phyloP scores from a whole-genome alignment of 1,140 invertebrate genomes.

The Archivesica marissinica region DNA sequence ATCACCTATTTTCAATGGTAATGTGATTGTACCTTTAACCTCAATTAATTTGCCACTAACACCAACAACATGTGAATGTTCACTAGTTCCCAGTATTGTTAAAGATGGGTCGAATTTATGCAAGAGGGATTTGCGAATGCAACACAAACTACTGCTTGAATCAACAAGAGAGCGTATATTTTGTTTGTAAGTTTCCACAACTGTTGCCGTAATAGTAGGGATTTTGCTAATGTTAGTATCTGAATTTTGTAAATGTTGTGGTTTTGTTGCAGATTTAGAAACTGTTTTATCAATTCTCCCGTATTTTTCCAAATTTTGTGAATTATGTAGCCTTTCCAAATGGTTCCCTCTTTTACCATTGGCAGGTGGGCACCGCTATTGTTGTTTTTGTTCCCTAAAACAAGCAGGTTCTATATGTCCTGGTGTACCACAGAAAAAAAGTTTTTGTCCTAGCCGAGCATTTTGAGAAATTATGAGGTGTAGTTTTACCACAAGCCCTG shows the following conservation, averaged over 20 bases:
- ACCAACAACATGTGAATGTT: constrained; percentile 13
- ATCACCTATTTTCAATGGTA: neutral
- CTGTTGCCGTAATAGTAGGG: neutral
- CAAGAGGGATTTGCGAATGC: constrained; percentile 48
- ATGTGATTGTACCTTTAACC: neutral
- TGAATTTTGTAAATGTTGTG: neutral
- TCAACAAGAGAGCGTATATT: constrained; percentile 20
- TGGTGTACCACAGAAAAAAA: neutral
- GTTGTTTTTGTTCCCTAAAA: neutral
- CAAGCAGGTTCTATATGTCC: constrained; percentile 4
- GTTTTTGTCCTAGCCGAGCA: neutral
- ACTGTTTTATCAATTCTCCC: neutral
- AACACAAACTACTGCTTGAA: constrained; percentile 26
- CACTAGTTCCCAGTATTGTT: neutral
- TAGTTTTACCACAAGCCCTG: neutral
- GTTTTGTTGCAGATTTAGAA: neutral
- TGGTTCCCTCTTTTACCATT: constrained; percentile 30
- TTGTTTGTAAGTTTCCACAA: neutral
- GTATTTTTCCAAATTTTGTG: constrained; percentile 2
- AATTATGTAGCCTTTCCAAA: neutral
- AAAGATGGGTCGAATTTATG: neutral
- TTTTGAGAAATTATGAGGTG: neutral
- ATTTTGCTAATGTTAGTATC: neutral
- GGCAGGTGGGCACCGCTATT: constrained; percentile 3
- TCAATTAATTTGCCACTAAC: constrained; percentile 40